Percentiles rank a stretch among this genome's conserved stretches.
Evolutionary conservation across 2,888 invertebrate genomes (phyloP).

Genomic region (Catocala sponsa): DNA sequence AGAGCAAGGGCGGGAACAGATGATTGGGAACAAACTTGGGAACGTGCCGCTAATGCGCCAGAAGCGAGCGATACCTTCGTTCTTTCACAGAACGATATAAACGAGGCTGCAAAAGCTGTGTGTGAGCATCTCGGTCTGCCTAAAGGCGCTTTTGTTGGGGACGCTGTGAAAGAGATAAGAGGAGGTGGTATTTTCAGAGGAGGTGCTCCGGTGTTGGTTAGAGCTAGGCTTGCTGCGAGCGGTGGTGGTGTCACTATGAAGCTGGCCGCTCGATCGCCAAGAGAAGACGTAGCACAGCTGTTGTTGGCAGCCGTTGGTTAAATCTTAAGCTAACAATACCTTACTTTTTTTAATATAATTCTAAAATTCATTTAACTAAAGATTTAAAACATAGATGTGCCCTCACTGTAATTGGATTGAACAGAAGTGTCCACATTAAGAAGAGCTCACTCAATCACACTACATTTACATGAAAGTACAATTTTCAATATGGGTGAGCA

Average conservation of each 20-base stretch:
- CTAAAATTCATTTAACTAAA: too few species aligned
- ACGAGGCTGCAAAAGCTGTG: conserved; percentile 76
- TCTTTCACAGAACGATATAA: conserved; percentile 88
- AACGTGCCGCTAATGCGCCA: conserved; percentile 89
- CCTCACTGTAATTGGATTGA: too few species aligned
- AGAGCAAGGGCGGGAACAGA: conserved; percentile 67
- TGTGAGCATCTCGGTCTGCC: conserved; percentile 78
- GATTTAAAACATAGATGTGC: too few species aligned
- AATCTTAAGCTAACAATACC: conserved; percentile 14
- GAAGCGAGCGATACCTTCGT: conserved; percentile 98
- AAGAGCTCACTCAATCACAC: too few species aligned
- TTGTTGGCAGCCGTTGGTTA: conserved; percentile 95
- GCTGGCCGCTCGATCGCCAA: conserved; percentile 95
- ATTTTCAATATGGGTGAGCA: too few species aligned
- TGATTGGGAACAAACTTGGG: conserved; percentile 92
- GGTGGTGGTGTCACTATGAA: conserved; percentile 97
- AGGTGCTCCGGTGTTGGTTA: conserved; percentile 95
- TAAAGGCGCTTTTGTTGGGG: conserved; percentile 70
- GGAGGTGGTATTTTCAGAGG: conserved; percentile 95
- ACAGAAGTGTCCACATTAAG: too few species aligned
- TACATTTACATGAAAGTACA: too few species aligned
- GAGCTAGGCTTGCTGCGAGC: conserved; percentile 93
- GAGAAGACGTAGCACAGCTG: conserved; percentile 95
- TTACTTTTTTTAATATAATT: too few species aligned
- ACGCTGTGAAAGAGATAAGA: conserved; percentile 78